Percentiles rank a stretch among this genome's conserved stretches.
Conservation (phyloP, 2,797 vertebrate genomes). For the Ambastaia sidthimunki region DNA sequence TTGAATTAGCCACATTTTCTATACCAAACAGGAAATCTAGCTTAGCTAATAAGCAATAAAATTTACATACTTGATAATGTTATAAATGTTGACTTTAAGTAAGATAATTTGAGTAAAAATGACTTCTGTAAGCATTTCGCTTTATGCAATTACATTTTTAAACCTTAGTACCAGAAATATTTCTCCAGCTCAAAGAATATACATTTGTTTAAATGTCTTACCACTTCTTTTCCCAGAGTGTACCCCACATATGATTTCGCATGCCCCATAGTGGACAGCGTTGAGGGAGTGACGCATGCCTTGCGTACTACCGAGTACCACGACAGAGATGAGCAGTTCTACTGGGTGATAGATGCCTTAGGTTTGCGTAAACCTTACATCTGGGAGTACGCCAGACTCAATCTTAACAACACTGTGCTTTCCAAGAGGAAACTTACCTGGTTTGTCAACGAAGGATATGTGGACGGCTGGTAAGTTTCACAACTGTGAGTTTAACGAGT, state of each 20-base stretch:
- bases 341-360: constrained; percentile 93
- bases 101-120: too few relatives aligned
- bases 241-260: constrained; percentile 98
- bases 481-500: not conserved
- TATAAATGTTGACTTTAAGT: too few relatives aligned
- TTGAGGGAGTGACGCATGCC: constrained; percentile 96
- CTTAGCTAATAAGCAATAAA: too few relatives aligned
- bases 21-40: too few relatives aligned
- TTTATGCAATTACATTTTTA: too few relatives aligned
- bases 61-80: too few relatives aligned
- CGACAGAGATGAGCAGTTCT: constrained; percentile 96
- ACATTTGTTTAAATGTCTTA: not conserved
- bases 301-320: constrained; percentile 98
- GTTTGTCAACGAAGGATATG: constrained; percentile 96
- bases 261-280: constrained; percentile 97
- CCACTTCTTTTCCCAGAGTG: constrained; percentile 72
- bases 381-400: constrained; percentile 96
- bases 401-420: constrained; percentile 97
- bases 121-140: too few relatives aligned
- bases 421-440: constrained; percentile 98
- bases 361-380: constrained; percentile 91
- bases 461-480: constrained; percentile 92
- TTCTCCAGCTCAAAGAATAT: not conserved
- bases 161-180: not conserved
- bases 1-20: too few relatives aligned